phyloP scores from a whole-genome alignment of 2,888 invertebrate genomes.

The Anorthoa munda region DNA sequence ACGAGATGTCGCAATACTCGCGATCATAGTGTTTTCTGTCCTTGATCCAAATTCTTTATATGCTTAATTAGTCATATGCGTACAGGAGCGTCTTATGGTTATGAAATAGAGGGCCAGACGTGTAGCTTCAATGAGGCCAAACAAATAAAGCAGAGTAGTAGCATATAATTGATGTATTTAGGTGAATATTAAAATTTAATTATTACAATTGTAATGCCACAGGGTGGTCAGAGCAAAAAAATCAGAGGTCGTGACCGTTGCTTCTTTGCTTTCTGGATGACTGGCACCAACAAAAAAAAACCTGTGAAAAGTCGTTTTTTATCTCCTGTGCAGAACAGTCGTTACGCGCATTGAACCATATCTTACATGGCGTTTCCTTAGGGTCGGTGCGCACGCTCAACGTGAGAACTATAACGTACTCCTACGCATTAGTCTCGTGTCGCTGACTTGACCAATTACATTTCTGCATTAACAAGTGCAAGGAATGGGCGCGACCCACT shows the following conservation, averaged over 20 bases:
- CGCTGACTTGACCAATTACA: conserved; percentile 80
- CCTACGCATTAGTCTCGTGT: conserved; percentile 81
- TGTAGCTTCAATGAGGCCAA: conserved; percentile 43
- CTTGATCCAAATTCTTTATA: conserved; percentile 65
- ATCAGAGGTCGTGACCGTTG: conserved; percentile 15
- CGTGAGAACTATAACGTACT: conserved; percentile 86
- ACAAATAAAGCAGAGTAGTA: conserved; percentile 4
- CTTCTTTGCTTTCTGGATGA: conserved; percentile 45
- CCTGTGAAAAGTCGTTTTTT: conserved; percentile 76
- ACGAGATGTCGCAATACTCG: conserved; percentile 9
- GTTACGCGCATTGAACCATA: conserved; percentile 88
- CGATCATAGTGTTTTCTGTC: conserved; percentile 47
- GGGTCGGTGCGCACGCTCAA: conserved; percentile 73
- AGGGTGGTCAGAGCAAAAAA: conserved; percentile 23
- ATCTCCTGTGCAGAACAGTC: conserved; percentile 73
- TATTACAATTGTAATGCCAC: conserved; percentile 20
- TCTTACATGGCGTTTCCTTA: conserved; percentile 82
- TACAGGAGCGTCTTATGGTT: conserved; percentile 38
- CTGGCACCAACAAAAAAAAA: conserved; percentile 52
- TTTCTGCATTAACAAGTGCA: conserved; percentile 83
- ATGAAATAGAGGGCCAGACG: conserved; percentile 28
- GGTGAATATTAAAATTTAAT: conserved; percentile 16
- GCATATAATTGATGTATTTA: conserved; percentile 24
- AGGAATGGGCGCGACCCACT: conserved; percentile 68
- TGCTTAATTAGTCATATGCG: conserved; percentile 39